Evolutionary conservation across 2,888 invertebrate species (phyloP), one percentile per base, ranked within the genome.

Genomic region (Tetragonula carbonaria): DNA sequence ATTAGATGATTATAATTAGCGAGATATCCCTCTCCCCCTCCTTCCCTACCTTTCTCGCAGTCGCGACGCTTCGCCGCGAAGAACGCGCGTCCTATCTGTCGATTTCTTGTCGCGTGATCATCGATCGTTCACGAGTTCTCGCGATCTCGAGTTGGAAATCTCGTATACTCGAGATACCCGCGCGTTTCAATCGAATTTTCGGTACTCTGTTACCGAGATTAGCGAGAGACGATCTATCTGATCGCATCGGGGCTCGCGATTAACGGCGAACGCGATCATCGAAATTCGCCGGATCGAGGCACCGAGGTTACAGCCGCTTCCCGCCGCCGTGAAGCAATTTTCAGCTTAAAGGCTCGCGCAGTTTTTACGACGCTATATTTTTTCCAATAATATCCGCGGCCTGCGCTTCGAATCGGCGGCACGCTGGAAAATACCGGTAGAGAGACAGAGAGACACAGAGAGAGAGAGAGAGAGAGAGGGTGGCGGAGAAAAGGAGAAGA

Each of bases 351-450:
- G 86, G 84, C 84, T 90, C 87, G 83, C 85, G 73, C 70, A 76
- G 84, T 72, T 87, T 87, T 87, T 87, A 86, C 78, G 77, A 84
- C 79, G 78, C 59, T 89, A 89, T 88, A 88, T 88, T 88, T 88
- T 66, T 89, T 87, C 89, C 89, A 89, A 89, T 90, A 90, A 88
- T 87, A 89, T 90, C 83, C 77, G 75, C 77, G 78, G 74, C 82
- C 86, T 88, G 80, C 67, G 72, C 74, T 33, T 77, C 38, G 45
- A 62, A 63, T 65, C 50, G 53, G 68, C 23, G 53, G 80, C 14
- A 28, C 50, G 28, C 59, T 14, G 45, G 71, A 66, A 65, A n/a
- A 78, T 28, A 65, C 11, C 21, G 67, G 53, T 63, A 66, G 38
- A 57, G 78, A 77, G 67, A 74, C 16, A 62, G 71, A 59, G 59